Conservation (phyloP, 2,888 invertebrate species). For the Orthosia gothica region DNA sequence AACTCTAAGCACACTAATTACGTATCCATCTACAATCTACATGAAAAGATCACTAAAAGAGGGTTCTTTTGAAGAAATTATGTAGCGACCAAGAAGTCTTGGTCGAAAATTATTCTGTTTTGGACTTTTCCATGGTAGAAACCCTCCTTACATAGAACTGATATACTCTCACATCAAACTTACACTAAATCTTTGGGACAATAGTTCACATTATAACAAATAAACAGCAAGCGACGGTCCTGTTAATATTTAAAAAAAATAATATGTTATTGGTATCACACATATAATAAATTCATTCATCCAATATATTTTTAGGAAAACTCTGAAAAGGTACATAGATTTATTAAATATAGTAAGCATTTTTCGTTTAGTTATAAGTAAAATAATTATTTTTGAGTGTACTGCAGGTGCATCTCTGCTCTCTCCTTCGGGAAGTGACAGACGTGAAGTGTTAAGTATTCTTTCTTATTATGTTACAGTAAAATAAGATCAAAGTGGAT, state of each 20-base stretch:
- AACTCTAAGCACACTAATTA: constrained; percentile 58
- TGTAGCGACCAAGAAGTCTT: neutral
- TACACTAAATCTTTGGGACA: constrained; percentile 52
- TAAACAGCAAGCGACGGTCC: neutral
- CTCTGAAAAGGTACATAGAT: neutral
- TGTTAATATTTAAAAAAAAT: neutral
- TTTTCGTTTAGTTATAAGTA: neutral
- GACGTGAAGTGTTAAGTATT: no score
- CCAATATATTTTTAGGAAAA: neutral
- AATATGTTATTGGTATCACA: constrained; percentile 13
- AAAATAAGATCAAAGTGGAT: neutral
- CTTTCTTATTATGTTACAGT: neutral
- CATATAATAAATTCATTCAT: neutral
- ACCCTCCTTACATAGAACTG: neutral
- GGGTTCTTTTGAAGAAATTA: constrained; percentile 3
- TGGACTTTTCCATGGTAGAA: neutral
- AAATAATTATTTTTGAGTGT: no score
- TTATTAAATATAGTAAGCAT: neutral
- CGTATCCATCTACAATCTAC: constrained; percentile 60
- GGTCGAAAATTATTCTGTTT: neutral
- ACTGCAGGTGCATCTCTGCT: no score
- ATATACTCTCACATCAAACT: constrained; percentile 7
- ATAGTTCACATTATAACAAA: constrained; percentile 1
- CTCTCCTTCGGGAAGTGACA: no score
- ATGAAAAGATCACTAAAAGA: constrained; percentile 34